Conservation (phyloP, 1,140 invertebrate species). For the Maconellicoccus hirsutus region DNA sequence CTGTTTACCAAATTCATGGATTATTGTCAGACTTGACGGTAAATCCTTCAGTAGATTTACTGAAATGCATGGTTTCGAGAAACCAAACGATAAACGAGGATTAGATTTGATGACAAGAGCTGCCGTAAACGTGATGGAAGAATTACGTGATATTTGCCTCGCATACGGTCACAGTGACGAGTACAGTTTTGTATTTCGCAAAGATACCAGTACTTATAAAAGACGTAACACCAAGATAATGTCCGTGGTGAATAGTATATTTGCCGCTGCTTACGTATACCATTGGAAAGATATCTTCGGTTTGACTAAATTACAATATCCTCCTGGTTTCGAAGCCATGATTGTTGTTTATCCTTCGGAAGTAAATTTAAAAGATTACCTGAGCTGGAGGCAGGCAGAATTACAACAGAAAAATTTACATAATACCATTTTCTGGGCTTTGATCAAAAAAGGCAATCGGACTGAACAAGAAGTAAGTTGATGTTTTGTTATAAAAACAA, state of each 20-base stretch:
- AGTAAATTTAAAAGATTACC: constrained; percentile 78
- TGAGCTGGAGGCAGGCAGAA: constrained; percentile 94
- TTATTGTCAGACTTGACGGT: constrained; percentile 83
- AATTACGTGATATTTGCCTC: constrained; percentile 73
- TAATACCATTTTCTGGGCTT: constrained; percentile 90
- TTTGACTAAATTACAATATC: constrained; percentile 54
- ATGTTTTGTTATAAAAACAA: not conserved
- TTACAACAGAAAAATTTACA: constrained; percentile 98
- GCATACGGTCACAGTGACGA: constrained; percentile 94
- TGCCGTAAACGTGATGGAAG: constrained; percentile 67
- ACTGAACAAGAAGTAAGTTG: constrained; percentile 50
- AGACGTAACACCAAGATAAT: constrained; percentile 68
- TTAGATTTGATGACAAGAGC: constrained; percentile 78
- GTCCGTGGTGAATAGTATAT: constrained; percentile 74
- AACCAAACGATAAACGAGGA: constrained; percentile 80
- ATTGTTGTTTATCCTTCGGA: constrained; percentile 79
- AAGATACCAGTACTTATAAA: constrained; percentile 62
- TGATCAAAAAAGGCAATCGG: constrained; percentile 65
- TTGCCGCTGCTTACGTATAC: constrained; percentile 76
- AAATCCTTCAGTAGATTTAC: constrained; percentile 78
- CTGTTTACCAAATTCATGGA: constrained; percentile 79
- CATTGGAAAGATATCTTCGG: constrained; percentile 72
- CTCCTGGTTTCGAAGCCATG: constrained; percentile 82
- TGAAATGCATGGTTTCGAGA: constrained; percentile 51
- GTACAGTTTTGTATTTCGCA: constrained; percentile 86